Percentiles rank a stretch among this genome's conserved stretches.
Evolutionary conservation across 1,140 invertebrate genomes (phyloP).

Genomic region (Cyclina sinensis): DNA sequence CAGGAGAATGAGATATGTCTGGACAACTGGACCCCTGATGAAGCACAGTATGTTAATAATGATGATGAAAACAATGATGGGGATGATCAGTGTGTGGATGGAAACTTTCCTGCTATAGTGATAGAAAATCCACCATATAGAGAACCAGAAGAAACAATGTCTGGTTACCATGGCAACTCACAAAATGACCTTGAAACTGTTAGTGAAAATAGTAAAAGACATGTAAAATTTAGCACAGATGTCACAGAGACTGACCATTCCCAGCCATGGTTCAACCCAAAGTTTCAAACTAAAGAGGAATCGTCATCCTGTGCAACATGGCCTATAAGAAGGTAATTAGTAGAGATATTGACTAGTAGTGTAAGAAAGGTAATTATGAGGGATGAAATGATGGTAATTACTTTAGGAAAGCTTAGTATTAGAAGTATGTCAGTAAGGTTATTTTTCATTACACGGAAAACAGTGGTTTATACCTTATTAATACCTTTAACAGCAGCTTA

Average conservation of each 20-base stretch:
- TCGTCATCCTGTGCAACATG: conserved; percentile 16
- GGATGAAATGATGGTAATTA: too few relatives aligned
- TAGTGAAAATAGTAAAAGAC: not conserved
- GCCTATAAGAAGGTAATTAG: conserved; percentile 45
- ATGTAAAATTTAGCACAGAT: conserved; percentile 30
- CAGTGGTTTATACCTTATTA: too few relatives aligned
- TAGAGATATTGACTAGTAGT: too few relatives aligned
- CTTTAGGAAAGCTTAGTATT: too few relatives aligned
- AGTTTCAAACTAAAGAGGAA: conserved; percentile 43
- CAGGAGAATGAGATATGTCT: conserved; percentile 58
- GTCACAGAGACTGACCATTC: not conserved
- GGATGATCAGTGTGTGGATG: not conserved
- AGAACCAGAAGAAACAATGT: not conserved
- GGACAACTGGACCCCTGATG: conserved; percentile 32
- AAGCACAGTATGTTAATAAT: not conserved
- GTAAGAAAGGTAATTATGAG: too few relatives aligned
- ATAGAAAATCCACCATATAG: conserved; percentile 49
- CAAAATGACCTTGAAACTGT: conserved; percentile 12
- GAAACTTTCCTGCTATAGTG: not conserved
- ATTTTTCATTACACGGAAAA: too few relatives aligned
- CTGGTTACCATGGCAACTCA: not conserved
- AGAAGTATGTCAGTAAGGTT: too few relatives aligned
- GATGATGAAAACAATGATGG: conserved; percentile 33
- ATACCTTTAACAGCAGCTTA: too few relatives aligned
- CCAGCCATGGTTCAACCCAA: conserved; percentile 51